Conservation (phyloP, 2,888 invertebrate species). For the Agrotis puta region DNA sequence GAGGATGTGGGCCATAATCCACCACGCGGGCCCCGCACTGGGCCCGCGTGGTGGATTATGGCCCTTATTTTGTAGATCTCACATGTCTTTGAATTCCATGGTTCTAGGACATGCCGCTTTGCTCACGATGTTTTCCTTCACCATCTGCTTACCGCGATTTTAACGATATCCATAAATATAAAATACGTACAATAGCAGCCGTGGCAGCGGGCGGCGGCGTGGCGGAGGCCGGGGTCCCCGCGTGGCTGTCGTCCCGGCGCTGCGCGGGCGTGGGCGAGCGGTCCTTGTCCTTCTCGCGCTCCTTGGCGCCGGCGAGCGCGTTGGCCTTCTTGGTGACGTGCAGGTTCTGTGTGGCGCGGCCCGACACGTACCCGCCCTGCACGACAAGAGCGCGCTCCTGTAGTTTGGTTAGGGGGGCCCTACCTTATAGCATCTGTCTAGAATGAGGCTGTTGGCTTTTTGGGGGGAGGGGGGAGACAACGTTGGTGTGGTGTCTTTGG, state of each 20-base stretch:
- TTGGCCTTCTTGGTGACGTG: conserved; percentile 95
- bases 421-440: conserved; percentile 87
- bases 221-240: conserved; percentile 76
- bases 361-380: conserved; percentile 93
- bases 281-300: conserved; percentile 92
- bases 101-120: too few relatives aligned
- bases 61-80: too few relatives aligned
- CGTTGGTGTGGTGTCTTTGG: conserved; percentile 28
- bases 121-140: too few relatives aligned
- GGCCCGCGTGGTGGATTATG: too few relatives aligned
- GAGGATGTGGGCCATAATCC: too few relatives aligned
- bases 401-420: conserved; percentile 90
- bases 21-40: too few relatives aligned
- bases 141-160: too few relatives aligned
- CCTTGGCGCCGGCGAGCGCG: conserved; percentile 92
- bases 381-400: conserved; percentile 93
- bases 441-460: conserved; percentile 78
- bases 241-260: conserved; percentile 68
- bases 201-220: conserved; percentile 83
- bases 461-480: background rate
- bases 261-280: conserved; percentile 77
- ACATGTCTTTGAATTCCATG: too few relatives aligned
- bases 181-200: conserved; percentile 69
- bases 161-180: too few relatives aligned
- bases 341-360: conserved; percentile 92